Base-by-base conservation (phyloP, 2,888 invertebrate genomes). In the Nysson spinosus region DNA sequence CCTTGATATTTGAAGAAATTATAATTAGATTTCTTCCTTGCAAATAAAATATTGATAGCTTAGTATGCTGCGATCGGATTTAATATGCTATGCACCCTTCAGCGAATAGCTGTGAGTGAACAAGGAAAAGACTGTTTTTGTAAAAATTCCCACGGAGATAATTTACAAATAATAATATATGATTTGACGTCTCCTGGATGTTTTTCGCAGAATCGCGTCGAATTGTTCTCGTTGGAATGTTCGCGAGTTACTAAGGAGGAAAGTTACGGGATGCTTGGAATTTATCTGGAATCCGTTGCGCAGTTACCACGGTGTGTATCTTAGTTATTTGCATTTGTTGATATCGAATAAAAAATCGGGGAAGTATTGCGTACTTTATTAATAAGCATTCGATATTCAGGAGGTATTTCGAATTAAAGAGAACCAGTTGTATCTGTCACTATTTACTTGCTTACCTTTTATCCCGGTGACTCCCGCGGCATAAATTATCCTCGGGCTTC, bases 341-440 rank as follows among this genome's bases (percentile, higher is more conserved):
- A 49, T 52, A 42, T 28, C n/a, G 42, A 24, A 55, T 55, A 66
- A 67, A 60, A n/a, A 55, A 22, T 43, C 7, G 22, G 7, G 42
- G 16, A 58, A 65, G 54, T 65, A 50, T 54, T 17, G 30, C 20
- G 20, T 9, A 46, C 35, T 65, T 67, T 67, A 67, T 66, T 66
- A 60, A 50, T 22, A 37, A 22, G 44, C 44, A 42, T 7, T 6
- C n/a, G 20, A 4, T 14, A 35, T 19, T n/a, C 39, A 9, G 22
- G 0, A 7, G 30, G 7, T 19, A 17, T 17, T 49, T 9, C 19
- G 12, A 12, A 5, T 5, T 30, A 39, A 44, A 22, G 39, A 49
- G 32, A 30, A 46, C 44, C 50, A 50, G 40, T 35, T 54, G 60
- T 60, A 43, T 32, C 42, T 51, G 66, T 55, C 50, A 34, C 35